A percentile compares a stretch with the other conserved stretches of the same genome.
Evolutionary conservation across 1,140 invertebrate genomes (phyloP).

Genomic region (Aphis gossypii): DNA sequence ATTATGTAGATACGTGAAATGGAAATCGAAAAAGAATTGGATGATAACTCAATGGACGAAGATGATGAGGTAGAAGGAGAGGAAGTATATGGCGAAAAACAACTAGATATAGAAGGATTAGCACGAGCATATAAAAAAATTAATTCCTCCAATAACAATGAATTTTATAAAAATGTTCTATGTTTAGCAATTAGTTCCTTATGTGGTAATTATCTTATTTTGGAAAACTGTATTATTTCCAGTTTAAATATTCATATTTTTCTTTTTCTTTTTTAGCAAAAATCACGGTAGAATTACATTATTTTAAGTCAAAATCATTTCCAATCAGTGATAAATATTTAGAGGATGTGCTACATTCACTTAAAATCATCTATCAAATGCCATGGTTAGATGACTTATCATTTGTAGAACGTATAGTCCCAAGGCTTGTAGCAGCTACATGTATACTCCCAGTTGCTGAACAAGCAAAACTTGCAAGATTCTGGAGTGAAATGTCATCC

Average conservation of each 20-base stretch:
- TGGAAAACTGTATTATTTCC: neutral
- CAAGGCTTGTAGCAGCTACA: slow-evolving; percentile 78
- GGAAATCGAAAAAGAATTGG: slow-evolving; percentile 84
- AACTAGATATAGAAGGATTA: slow-evolving; percentile 71
- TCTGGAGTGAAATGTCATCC: slow-evolving; percentile 72
- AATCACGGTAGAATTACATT: slow-evolving; percentile 49
- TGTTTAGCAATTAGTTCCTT: slow-evolving; percentile 80
- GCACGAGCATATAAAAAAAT: slow-evolving; percentile 72
- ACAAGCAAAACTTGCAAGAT: slow-evolving; percentile 80
- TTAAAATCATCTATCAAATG: slow-evolving; percentile 88
- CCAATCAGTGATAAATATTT: slow-evolving; percentile 60
- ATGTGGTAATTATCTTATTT: slow-evolving; percentile 65
- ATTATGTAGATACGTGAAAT: slow-evolving; percentile 66
- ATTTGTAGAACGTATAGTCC: slow-evolving; percentile 60
- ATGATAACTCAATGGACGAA: slow-evolving; percentile 73
- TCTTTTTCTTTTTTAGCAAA: slow-evolving; percentile 45
- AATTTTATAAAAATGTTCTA: slow-evolving; percentile 74
- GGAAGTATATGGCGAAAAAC: neutral
- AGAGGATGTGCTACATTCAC: slow-evolving; percentile 74
- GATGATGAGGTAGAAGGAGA: neutral
- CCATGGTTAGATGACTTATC: slow-evolving; percentile 72
- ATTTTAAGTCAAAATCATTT: slow-evolving; percentile 49
- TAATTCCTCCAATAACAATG: slow-evolving; percentile 64
- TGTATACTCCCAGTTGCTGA: slow-evolving; percentile 75
- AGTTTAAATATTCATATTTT: neutral